Evolutionary conservation across 2,113 vertebrate genomes (phyloP).

Genomic region (Callaeas wilsoni): DNA sequence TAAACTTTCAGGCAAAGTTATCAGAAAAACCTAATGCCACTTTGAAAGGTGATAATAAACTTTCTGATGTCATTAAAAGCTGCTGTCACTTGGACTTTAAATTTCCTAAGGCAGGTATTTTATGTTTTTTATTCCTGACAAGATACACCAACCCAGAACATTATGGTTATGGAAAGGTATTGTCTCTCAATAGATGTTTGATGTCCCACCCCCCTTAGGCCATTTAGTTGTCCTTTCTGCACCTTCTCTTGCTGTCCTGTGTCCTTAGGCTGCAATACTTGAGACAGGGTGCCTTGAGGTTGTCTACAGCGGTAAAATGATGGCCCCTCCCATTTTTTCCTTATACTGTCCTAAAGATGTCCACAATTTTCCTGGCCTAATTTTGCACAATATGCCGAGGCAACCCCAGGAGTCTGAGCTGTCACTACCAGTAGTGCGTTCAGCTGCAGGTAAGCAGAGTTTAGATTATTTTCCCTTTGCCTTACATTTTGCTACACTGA

Average conservation of each 20-base stretch:
- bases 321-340: background rate
- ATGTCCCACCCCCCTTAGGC: background rate
- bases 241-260: background rate
- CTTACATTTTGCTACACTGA: background rate
- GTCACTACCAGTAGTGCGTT: background rate
- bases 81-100: background rate
- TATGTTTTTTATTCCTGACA: background rate
- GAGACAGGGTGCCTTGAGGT: background rate
- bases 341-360: background rate
- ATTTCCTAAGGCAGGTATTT: background rate
- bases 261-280: background rate
- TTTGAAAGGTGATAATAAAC: background rate
- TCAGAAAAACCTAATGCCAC: rapidly evolving
- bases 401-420: background rate
- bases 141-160: background rate
- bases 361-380: background rate
- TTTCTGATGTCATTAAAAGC: background rate
- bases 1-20: background rate
- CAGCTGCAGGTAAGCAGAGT: background rate
- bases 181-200: background rate
- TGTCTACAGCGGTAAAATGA: background rate
- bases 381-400: background rate
- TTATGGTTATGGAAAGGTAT: background rate
- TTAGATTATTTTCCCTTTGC: background rate
- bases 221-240: background rate